These are phyloP conservation scores for Pelecanoides urinatrix DNA, from an alignment of 2,113 vertebrate species.

Conservation along the genomic window DNA sequence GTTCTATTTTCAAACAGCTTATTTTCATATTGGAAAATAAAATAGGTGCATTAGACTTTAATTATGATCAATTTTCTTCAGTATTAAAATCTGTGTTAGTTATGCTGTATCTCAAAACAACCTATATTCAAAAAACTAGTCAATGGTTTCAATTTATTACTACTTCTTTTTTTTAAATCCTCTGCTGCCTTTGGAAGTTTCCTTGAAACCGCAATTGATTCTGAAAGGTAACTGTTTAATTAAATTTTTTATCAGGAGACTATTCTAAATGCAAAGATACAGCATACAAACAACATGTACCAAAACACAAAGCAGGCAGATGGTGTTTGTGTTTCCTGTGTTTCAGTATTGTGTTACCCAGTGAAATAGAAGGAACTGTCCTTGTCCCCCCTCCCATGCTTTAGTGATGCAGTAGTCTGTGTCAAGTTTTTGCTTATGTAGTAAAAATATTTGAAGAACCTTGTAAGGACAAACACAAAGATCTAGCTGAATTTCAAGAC, in stretches of 20 bases:
- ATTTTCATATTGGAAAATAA: not conserved
- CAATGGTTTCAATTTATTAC: conserved; percentile 60
- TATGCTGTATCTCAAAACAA: conserved; percentile 25
- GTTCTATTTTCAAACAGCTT: not conserved
- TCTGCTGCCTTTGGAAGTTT: conserved; percentile 77
- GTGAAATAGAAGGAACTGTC: not conserved
- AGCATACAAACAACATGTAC: conserved; percentile 21
- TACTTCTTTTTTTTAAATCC: conserved; percentile 58
- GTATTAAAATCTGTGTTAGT: not conserved
- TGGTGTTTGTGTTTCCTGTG: conserved; percentile 52
- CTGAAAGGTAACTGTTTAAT: conserved; percentile 71
- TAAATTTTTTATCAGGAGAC: conserved; percentile 11
- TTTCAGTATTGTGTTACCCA: not conserved
- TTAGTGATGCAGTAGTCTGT: not conserved
- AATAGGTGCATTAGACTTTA: not conserved
- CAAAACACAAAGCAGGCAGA: conserved; percentile 23
- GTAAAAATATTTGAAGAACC: not conserved
- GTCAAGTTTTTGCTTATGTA: not conserved
- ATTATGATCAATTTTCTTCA: not conserved
- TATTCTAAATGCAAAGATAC: not conserved
- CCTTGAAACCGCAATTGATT: conserved; percentile 65
- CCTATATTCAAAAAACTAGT: not conserved
- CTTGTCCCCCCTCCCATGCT: not conserved
- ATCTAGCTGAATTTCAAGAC: not conserved
- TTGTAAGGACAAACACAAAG: not conserved